Base-by-base conservation (phyloP, 2,888 invertebrate species). In the Leptinotarsa haldemani region DNA sequence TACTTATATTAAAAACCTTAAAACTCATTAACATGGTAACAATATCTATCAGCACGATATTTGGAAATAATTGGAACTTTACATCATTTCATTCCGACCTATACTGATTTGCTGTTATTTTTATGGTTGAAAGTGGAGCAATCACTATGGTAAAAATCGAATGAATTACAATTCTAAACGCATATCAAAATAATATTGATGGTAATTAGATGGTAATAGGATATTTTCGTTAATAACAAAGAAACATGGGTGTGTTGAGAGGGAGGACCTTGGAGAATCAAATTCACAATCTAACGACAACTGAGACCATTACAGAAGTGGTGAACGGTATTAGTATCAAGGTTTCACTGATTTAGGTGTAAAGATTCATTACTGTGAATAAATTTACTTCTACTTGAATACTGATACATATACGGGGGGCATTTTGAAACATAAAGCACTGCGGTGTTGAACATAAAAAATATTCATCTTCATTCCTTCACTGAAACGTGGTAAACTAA, bases 341-440 rank as follows among this genome's bases (percentile, higher is more conserved):
- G 69, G 69, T 61, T 70, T 63, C 69, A 48, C 52, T 70, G 63
- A 70, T 63, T 70, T 52, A 50, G 64, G 69, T 70, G 69, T 25
- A 70, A 64, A 70, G 63, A 70, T 56, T 50, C 64, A 56, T 56
- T 53, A 68, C 53, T 40, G 56, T 68, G 56, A 68, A 68, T 68
- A 18, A 56, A 56, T 67, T 68, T 56, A 18, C 30, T 61, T 61
- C 30, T 61, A n/a, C 61, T 61, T n/a, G 30, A 56, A 20, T 20
- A 25, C 22, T 22, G 20, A 20, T 56, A 20, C 12, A 20, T 25
- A 4, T 22, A 56, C 56, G 22, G 2, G 40, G 22, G 22, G 56
- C 15, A 15, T 56, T 16, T 22, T 4, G 15, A 22, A 22, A 3
- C 4, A 22, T 13, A 13, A 20, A 2, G 2, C 53, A 4, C 22